Evolutionary conservation across 2,797 vertebrate species (phyloP), one percentile per base, ranked within the genome.

Genomic region (Semotilus atromaculatus): DNA sequence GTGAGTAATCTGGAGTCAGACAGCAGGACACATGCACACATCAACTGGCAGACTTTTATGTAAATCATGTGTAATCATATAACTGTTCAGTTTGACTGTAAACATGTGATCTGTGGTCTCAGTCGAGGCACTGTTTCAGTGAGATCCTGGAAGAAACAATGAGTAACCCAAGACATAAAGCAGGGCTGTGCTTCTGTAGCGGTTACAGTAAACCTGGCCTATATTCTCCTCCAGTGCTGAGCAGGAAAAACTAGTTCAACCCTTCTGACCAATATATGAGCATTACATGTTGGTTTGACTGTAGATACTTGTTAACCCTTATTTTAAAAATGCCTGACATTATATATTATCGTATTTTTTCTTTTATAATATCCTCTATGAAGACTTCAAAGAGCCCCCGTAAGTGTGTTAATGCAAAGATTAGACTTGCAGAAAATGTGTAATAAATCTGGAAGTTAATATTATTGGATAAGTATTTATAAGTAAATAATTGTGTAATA

Each of bases 181-280:
- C 51, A 73, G 40, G 43, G 31, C 70, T 62, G 4, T 48, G 38
- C 34, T 80, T 72, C 43, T 58, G 36, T 16, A 68, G 26, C 23
- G 14, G 68, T 53, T 40, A 18, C 26, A 55, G 34, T 77, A 66
- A 45, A 55, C 29, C 29, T 67, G 73, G 1, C 43, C 79, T 60
- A 80, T 21, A 72, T 58, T 26, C n/a, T 31, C 13, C 10, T 43
- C 64, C 29, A 82, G 40, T 40, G 36, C 21, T 38, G 23, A 85
- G 88, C 75, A 53, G 51, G 70, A 80, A 71, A 84, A 82, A 71
- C 67, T 87, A 73, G 86, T 60, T 77, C 60, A 78, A 45, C 3
- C 7, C 18, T 51, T 66, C 2, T 9, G 18, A 43, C 13, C 9
- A 23, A 11, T 68, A 38, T 64, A 19, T 26, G 0, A 51, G 4